A percentile compares a stretch with the other conserved stretches of the same genome.
phyloP scores from a whole-genome alignment of 37 sponge, comb jelly and placozoan species.

The Trichoplax adhaerens region DNA sequence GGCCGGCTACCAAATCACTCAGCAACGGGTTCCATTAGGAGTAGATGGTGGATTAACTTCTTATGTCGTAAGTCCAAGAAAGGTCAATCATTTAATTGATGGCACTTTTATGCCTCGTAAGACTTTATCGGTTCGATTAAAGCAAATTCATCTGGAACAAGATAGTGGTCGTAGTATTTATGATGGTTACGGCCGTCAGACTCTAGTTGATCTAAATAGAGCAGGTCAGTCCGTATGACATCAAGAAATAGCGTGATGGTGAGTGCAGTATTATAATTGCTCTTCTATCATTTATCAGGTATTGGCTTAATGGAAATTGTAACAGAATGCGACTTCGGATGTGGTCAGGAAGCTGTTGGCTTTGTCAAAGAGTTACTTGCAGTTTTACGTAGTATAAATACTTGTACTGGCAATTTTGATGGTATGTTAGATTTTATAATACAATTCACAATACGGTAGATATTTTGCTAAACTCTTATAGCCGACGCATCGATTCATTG shows the following conservation, averaged over 20 bases:
- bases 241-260: not conserved
- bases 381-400: constrained; percentile 17
- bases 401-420: constrained; percentile 38
- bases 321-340: constrained; percentile 25
- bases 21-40: constrained; percentile 38
- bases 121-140: constrained; percentile 3
- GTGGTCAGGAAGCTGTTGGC: constrained; percentile 31
- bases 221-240: constrained; percentile 8
- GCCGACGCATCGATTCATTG: not conserved
- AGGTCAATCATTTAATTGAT: no score
- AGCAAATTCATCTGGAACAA: constrained; percentile 42
- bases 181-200: constrained; percentile 1
- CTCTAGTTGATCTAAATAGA: constrained; percentile 39
- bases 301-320: constrained; percentile 61
- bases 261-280: not conserved
- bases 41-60: constrained; percentile 15
- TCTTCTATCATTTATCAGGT: not conserved
- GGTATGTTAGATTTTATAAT: not conserved
- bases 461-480: no score
- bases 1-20: constrained; percentile 52
- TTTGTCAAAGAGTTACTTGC: constrained; percentile 31
- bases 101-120: no score
- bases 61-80: no score
- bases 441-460: not conserved
- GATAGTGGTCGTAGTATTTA: constrained; percentile 31